Evolutionary conservation across 2,113 vertebrate genomes (phyloP).

Genomic region (Periophthalmus modestus): DNA sequence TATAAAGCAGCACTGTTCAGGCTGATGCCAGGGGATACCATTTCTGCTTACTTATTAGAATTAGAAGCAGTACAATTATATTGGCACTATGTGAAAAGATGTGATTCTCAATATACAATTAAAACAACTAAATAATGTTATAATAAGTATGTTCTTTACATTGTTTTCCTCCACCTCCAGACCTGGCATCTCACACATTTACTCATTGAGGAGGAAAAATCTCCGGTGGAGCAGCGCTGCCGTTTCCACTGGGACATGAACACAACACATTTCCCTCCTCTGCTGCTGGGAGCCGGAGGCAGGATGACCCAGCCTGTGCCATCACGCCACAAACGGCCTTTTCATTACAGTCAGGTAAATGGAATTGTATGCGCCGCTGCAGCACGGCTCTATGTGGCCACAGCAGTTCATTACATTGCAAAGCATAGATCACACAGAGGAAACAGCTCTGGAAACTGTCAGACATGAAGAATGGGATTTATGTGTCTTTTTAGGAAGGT

Average conservation of each 20-base stretch:
- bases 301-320: slow-evolving; percentile 40
- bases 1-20: slow-evolving; percentile 2
- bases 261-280: slow-evolving; percentile 20
- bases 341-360: slow-evolving; percentile 66
- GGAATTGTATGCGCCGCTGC: slow-evolving; percentile 46
- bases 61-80: neutral
- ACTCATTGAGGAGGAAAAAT: neutral
- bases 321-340: slow-evolving; percentile 53
- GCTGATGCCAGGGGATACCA: slow-evolving; percentile 27
- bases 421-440: neutral
- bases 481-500: neutral
- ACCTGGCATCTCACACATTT: neutral
- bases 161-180: neutral
- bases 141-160: neutral
- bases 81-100: neutral
- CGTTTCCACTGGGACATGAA: slow-evolving; percentile 15
- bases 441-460: slow-evolving; percentile 11
- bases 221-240: slow-evolving; percentile 3
- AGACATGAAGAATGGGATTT: neutral
- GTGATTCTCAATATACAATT: neutral
- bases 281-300: slow-evolving; percentile 17
- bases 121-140: neutral
- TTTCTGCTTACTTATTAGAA: slow-evolving; percentile 3
- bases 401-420: slow-evolving; percentile 29
- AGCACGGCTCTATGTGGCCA: slow-evolving; percentile 9